These are phyloP conservation scores for Saccostrea glomerata DNA, from an alignment of 1,140 invertebrate genomes.

Conservation along the genomic window DNA sequence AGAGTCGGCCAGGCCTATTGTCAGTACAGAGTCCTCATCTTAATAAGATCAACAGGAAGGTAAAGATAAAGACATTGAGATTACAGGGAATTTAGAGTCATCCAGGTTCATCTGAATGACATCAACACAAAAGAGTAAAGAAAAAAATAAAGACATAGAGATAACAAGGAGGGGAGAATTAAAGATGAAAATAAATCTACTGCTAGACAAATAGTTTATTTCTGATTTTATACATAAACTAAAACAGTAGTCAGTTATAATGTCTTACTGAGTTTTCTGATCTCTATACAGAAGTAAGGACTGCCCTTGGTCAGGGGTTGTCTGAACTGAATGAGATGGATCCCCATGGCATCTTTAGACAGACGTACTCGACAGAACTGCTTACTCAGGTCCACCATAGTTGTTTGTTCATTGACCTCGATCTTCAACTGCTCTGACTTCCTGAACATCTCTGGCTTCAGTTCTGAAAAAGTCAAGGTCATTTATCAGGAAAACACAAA, in stretches of 20 bases:
- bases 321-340: constrained; percentile 74
- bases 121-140: not conserved
- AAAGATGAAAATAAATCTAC: no score
- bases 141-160: not conserved
- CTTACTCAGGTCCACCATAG: constrained; percentile 54
- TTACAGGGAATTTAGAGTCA: constrained; percentile 56
- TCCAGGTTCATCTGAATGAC: constrained; percentile 72
- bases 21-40: constrained; percentile 76
- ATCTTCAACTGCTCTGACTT: constrained; percentile 67
- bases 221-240: not conserved
- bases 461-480: constrained; percentile 59
- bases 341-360: constrained; percentile 64
- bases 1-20: constrained; percentile 70
- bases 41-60: not conserved
- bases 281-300: constrained; percentile 69
- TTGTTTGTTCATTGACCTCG: constrained; percentile 52
- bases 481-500: not conserved
- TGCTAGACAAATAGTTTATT: not conserved
- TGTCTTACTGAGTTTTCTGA: constrained; percentile 65
- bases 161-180: not conserved
- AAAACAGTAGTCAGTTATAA: no score
- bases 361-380: constrained; percentile 67
- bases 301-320: constrained; percentile 68
- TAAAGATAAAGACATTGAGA: not conserved
- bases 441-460: constrained; percentile 66